These are phyloP conservation scores for Platorchestia sp. DNA, from an alignment of 1,140 invertebrate species.

Conservation along the genomic window DNA sequence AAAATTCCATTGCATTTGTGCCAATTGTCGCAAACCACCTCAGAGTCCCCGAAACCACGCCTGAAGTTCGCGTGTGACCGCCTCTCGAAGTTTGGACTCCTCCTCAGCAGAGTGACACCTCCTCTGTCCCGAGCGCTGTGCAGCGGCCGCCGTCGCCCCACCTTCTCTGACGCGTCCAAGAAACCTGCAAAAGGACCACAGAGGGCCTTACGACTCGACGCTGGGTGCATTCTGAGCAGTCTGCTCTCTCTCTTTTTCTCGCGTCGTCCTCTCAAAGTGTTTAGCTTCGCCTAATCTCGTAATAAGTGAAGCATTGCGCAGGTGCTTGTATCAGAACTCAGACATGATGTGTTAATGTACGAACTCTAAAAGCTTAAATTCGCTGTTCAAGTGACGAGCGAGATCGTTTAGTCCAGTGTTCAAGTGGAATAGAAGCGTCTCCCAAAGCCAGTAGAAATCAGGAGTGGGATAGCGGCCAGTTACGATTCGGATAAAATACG, in stretches of 20 bases:
- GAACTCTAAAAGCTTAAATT: background rate
- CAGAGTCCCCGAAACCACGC: background rate
- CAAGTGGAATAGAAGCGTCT: background rate
- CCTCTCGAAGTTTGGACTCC: background rate
- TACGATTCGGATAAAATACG: background rate
- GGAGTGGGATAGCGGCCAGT: background rate
- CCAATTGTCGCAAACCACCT: constrained; percentile 49
- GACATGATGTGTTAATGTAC: constrained; percentile 8
- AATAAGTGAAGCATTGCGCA: background rate
- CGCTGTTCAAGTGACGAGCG: background rate
- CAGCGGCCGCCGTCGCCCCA: background rate
- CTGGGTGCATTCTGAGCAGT: constrained; percentile 17
- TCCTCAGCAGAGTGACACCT: background rate
- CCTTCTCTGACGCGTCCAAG: background rate
- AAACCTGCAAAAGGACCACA: background rate
- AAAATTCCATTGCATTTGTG: constrained; percentile 52
- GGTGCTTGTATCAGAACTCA: background rate
- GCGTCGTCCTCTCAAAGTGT: constrained; percentile 2
- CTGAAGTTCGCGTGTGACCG: background rate
- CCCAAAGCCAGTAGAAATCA: background rate
- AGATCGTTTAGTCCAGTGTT: background rate
- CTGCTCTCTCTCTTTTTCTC: background rate
- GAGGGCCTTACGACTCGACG: constrained; percentile 22
- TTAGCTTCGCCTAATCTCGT: background rate
- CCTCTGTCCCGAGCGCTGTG: background rate